phyloP scores from a whole-genome alignment of 2,888 invertebrate species.

The Tenthredo distinguenda region DNA sequence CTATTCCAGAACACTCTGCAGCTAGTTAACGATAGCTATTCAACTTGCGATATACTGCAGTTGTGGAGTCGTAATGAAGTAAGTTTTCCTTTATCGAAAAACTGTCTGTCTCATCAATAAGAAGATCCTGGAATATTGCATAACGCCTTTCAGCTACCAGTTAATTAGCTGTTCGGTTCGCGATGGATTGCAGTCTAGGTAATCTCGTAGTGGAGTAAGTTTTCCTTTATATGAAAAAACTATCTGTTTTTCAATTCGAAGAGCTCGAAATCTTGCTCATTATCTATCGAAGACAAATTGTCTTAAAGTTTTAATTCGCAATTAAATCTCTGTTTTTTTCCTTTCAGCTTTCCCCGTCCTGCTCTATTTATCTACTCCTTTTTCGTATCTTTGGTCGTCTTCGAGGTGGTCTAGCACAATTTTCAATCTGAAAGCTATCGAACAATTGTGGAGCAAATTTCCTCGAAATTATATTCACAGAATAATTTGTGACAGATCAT shows the following conservation, averaged over 20 bases:
- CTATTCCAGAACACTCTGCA: neutral
- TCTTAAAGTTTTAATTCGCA: neutral
- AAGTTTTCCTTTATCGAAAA: neutral
- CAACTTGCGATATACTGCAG: neutral
- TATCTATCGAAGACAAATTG: neutral
- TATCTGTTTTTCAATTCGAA: neutral
- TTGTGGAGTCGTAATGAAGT: constrained; percentile 11
- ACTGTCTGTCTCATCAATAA: neutral
- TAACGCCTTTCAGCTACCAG: neutral
- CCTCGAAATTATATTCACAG: neutral
- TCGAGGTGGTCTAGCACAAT: neutral
- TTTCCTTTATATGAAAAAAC: neutral
- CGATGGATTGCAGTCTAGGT: neutral
- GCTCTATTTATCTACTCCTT: neutral
- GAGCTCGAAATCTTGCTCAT: neutral
- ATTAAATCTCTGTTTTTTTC: neutral
- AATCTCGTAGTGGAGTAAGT: neutral
- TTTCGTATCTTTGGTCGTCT: neutral
- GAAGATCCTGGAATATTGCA: neutral
- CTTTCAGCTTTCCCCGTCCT: neutral
- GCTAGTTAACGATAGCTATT: neutral
- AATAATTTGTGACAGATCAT: neutral
- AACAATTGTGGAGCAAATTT: neutral
- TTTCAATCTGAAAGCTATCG: neutral
- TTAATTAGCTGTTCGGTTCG: neutral